phyloP scores from a whole-genome alignment of 2,797 vertebrate genomes.

The Pseudomugil gertrudae region DNA sequence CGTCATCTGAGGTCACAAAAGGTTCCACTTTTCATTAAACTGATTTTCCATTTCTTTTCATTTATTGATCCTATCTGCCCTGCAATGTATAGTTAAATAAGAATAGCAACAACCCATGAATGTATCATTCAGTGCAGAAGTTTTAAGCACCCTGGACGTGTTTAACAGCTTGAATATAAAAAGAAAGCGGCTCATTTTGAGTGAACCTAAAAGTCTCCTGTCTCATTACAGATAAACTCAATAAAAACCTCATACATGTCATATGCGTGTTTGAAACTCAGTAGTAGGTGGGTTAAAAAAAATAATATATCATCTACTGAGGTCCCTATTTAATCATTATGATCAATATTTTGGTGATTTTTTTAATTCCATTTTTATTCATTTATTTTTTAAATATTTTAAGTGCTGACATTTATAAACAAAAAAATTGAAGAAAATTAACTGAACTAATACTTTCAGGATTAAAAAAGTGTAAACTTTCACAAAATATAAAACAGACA shows the following conservation, averaged over 20 bases:
- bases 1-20: no score
- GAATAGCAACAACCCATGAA: neutral
- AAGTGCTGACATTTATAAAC: constrained; percentile 77
- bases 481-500: constrained; percentile 85
- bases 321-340: constrained; percentile 66
- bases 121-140: neutral
- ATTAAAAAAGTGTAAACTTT: constrained; percentile 85
- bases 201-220: constrained; percentile 49
- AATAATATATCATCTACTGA: constrained; percentile 64
- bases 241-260: constrained; percentile 60
- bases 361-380: constrained; percentile 55
- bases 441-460: constrained; percentile 76
- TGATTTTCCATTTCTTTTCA: no score
- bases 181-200: constrained; percentile 42
- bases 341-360: constrained; percentile 56
- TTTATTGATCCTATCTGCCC: neutral
- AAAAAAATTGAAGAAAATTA: constrained; percentile 62
- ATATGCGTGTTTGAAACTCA: constrained; percentile 60
- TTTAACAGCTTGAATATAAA: constrained; percentile 11
- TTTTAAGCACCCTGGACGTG: neutral
- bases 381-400: constrained; percentile 50
- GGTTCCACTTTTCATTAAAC: no score
- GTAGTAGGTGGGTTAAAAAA: constrained; percentile 60
- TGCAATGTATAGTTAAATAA: neutral
- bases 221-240: constrained; percentile 38